A percentile compares a stretch with the other conserved stretches of the same genome.
Conservation (phyloP, 1,140 invertebrate species). For the Hylyphantes graminicola region DNA sequence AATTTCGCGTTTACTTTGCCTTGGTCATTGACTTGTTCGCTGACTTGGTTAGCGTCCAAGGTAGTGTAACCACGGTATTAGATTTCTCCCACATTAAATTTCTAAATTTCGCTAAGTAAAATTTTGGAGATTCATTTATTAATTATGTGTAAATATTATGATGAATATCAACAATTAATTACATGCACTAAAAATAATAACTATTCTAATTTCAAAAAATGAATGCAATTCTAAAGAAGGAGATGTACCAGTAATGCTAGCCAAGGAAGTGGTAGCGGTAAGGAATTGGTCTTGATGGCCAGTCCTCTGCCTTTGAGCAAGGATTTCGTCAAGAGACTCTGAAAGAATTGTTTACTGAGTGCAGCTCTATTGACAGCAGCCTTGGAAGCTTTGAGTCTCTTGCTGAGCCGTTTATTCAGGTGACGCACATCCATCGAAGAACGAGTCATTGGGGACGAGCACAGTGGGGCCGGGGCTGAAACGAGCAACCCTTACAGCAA, state of each 20-base stretch:
- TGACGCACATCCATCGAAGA: conserved; percentile 57
- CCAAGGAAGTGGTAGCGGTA: conserved; percentile 55
- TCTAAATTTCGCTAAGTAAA: too few relatives aligned
- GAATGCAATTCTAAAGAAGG: conserved; percentile 1
- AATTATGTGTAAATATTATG: too few relatives aligned
- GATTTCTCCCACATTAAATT: too few relatives aligned
- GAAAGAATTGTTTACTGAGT: conserved; percentile 57
- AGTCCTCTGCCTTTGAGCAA: conserved; percentile 56
- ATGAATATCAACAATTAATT: too few relatives aligned
- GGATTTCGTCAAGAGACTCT: conserved; percentile 51
- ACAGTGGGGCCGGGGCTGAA: conserved; percentile 50
- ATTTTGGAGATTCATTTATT: too few relatives aligned
- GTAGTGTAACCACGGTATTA: too few relatives aligned
- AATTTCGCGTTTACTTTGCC: too few relatives aligned
- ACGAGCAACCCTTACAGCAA: conserved; percentile 26
- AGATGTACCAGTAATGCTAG: conserved; percentile 55
- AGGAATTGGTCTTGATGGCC: conserved; percentile 39
- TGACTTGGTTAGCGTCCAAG: too few relatives aligned
- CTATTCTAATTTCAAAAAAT: too few relatives aligned
- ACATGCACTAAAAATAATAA: too few relatives aligned
- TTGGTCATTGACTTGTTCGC: too few relatives aligned
- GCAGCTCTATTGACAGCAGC: conserved; percentile 47
- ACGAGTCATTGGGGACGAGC: conserved; percentile 50
- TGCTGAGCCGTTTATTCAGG: conserved; percentile 57
- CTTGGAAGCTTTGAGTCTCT: conserved; percentile 57